Evolutionary conservation across 1,140 invertebrate genomes (phyloP).

Genomic region (Berghia stephanieae): DNA sequence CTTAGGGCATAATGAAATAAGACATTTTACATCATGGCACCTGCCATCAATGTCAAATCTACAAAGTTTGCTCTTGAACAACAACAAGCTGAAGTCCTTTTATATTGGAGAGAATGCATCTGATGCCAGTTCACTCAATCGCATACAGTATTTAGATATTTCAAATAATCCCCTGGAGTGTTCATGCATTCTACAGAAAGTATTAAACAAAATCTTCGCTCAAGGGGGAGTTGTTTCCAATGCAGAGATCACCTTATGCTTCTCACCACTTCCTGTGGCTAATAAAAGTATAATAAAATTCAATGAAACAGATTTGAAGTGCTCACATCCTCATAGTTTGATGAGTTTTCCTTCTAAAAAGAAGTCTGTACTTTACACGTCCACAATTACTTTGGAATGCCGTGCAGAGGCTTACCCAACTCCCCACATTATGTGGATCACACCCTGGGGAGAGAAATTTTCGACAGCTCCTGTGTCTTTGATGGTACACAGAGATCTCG

Average conservation of each 20-base stretch:
- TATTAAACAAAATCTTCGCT: neutral
- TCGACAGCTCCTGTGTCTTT: neutral
- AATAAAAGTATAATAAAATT: slow-evolving; percentile 39
- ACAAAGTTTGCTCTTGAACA: slow-evolving; percentile 34
- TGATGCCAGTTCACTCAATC: slow-evolving; percentile 24
- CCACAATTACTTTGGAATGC: slow-evolving; percentile 39
- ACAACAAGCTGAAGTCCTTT: slow-evolving; percentile 41
- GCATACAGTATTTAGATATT: slow-evolving; percentile 39
- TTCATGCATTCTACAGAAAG: slow-evolving; percentile 44
- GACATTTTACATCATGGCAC: slow-evolving; percentile 29
- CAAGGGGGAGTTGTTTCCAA: slow-evolving; percentile 18
- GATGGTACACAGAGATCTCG: slow-evolving; percentile 13
- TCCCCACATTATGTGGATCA: slow-evolving; percentile 53
- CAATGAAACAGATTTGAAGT: slow-evolving; percentile 31
- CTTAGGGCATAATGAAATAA: slow-evolving; percentile 40
- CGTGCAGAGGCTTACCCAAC: slow-evolving; percentile 38
- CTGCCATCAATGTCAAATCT: slow-evolving; percentile 31
- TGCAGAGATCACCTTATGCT: slow-evolving; percentile 37
- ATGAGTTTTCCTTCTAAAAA: neutral
- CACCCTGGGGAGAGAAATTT: slow-evolving; percentile 51
- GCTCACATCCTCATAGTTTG: slow-evolving; percentile 37
- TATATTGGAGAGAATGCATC: slow-evolving; percentile 8
- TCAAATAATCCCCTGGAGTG: slow-evolving; percentile 57
- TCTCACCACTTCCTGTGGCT: slow-evolving; percentile 30
- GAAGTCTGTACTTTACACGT: neutral